Base-by-base conservation (phyloP, 1,140 invertebrate species). In the Littorina saxatilis region DNA sequence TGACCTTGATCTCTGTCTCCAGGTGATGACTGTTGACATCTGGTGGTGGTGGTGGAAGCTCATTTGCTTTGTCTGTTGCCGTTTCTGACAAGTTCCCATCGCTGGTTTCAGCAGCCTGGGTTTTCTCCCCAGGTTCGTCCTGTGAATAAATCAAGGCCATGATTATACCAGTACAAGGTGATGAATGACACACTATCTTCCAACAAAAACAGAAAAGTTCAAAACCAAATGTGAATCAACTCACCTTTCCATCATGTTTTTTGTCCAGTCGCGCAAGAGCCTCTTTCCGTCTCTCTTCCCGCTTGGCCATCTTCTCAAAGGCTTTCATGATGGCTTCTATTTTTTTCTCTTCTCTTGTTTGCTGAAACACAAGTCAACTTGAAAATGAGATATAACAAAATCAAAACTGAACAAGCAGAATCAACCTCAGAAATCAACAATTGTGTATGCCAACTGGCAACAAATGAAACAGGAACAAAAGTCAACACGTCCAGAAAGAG, bases 291-390 rank as follows among this genome's bases (percentile, higher is more conserved):
- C 93, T 87, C 82, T 94, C 93, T 81, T 93, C 91, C 77, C 92
- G 84, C 85, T 92, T 96, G 82, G 94, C 94, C 91, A 94, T 90
- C 82, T 93, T 91, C 84, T 94, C 94, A 91, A 99, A 97, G 0
- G 97, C 96, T 89, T 97, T 97, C 95, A 99, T 96, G 84, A 98
- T 97, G 0, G 97, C 97, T 89, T 98, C 96, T 94, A 99, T 95
- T 93, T 99, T 99, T n/a, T 97, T 94, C 88, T 99, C 98, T 92
- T 99, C 98, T 4, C 97, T 93, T 2, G 96, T 96, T 95, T 96
- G 92, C 37, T 1, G 13, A 29, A 63, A 58, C 55, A 58, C 27
- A 58, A 0, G 55, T 23, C 23, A 23, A n/a, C 55, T 58, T 58
- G 20, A 58, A 58, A 58, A 58, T 58, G 55, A 23, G 20, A 58